Conservation (phyloP, 2,797 vertebrate genomes). For the Myotis vivesi region DNA sequence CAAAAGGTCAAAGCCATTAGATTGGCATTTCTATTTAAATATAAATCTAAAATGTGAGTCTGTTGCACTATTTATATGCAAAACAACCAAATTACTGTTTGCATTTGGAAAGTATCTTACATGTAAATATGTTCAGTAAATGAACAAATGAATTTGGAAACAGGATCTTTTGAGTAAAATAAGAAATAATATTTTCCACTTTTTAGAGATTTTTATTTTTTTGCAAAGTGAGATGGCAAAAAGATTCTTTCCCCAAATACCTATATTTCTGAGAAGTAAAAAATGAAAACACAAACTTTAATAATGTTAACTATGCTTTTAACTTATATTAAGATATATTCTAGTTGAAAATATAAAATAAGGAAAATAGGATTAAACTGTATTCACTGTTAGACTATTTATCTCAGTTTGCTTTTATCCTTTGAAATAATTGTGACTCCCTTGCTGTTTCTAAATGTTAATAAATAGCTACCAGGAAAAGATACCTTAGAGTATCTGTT, state of each 20-base stretch:
- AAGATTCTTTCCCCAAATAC: not conserved
- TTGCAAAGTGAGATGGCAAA: constrained; percentile 12
- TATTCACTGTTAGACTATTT: not conserved
- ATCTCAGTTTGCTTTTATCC: not conserved
- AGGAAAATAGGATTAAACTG: not conserved
- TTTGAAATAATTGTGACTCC: not conserved
- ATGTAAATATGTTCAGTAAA: not conserved
- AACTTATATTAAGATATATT: constrained; percentile 4
- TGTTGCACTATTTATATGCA: not conserved
- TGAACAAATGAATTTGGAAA: constrained; percentile 16
- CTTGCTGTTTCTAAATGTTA: constrained; percentile 31
- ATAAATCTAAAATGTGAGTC: not conserved
- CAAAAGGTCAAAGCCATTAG: not conserved
- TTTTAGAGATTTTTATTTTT: constrained; percentile 28
- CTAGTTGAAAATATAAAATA: not conserved
- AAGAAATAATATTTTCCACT: not conserved
- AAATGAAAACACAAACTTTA: not conserved
- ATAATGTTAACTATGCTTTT: not conserved
- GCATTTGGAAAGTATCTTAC: not conserved
- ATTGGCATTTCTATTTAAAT: constrained; percentile 40
- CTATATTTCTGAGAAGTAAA: constrained; percentile 4
- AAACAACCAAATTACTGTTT: not conserved
- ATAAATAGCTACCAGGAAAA: not conserved
- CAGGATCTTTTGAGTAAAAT: constrained; percentile 12
- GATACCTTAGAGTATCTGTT: not conserved